These are phyloP conservation scores for Apis florea DNA, from an alignment of 1,140 invertebrate genomes.

Conservation along the genomic window DNA sequence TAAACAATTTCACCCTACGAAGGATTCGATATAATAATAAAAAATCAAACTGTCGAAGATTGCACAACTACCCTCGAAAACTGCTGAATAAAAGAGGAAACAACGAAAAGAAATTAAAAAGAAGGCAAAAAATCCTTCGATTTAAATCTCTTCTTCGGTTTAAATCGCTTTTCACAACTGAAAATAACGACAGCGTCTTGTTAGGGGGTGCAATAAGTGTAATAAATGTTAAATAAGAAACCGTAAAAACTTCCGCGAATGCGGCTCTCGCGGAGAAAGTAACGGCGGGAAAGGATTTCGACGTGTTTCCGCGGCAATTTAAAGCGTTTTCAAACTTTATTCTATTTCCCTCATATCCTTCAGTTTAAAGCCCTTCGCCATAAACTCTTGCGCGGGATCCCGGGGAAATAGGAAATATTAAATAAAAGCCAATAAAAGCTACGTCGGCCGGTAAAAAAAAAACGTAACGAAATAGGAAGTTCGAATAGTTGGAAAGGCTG, in stretches of 20 bases:
- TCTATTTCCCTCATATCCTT: background rate
- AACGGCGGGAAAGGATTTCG: background rate
- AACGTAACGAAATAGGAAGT: background rate
- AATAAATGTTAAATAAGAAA: conserved; percentile 5
- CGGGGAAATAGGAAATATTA: background rate
- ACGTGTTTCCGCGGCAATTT: background rate
- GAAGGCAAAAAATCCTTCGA: conserved; percentile 2
- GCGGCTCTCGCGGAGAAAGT: background rate
- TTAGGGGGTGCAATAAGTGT: background rate
- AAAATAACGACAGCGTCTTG: conserved; percentile 1
- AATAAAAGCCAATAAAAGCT: conserved; percentile 1
- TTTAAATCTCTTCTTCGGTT: conserved; percentile 7
- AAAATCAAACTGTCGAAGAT: too few relatives aligned
- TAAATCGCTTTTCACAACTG: background rate
- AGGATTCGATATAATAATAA: background rate
- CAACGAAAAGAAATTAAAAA: background rate
- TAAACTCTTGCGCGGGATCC: background rate
- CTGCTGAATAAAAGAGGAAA: background rate
- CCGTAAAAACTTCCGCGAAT: background rate
- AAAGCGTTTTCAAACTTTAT: conserved; percentile 6
- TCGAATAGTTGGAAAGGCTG: background rate
- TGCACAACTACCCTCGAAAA: too few relatives aligned
- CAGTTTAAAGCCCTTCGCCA: background rate
- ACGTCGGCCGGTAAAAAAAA: background rate
- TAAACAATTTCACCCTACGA: background rate